phyloP scores from a whole-genome alignment of 2,888 invertebrate genomes.

The Lepeophtheirus nordmannii region DNA sequence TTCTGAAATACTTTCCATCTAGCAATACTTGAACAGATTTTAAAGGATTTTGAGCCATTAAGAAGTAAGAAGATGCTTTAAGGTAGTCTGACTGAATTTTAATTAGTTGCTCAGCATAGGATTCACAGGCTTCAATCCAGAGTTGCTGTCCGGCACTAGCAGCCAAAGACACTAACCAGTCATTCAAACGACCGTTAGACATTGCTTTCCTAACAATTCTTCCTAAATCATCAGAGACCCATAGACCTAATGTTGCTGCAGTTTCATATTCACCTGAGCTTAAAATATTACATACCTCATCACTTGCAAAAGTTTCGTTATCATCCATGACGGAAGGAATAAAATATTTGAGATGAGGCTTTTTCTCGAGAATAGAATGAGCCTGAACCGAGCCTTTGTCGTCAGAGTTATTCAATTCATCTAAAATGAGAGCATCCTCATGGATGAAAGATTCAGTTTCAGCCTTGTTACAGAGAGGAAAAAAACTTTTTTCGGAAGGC shows the following conservation, averaged over 20 bases:
- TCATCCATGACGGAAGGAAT: too few relatives aligned
- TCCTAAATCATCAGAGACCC: slow-evolving; percentile 40
- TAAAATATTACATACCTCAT: too few relatives aligned
- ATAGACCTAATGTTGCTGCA: too few relatives aligned
- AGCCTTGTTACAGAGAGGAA: not conserved
- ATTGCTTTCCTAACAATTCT: slow-evolving; percentile 37
- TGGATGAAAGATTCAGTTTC: too few relatives aligned
- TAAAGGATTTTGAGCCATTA: not conserved
- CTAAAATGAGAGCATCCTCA: too few relatives aligned
- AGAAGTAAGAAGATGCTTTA: not conserved
- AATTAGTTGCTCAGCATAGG: slow-evolving; percentile 16
- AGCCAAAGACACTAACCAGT: not conserved
- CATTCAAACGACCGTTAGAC: slow-evolving; percentile 6
- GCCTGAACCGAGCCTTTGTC: too few relatives aligned
- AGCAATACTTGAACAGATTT: slow-evolving; percentile 12
- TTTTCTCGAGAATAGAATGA: too few relatives aligned
- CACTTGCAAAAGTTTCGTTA: too few relatives aligned
- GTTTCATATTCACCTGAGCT: too few relatives aligned
- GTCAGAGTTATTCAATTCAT: too few relatives aligned
- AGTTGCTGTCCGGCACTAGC: not conserved
- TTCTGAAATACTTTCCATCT: not conserved
- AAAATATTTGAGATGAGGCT: too few relatives aligned
- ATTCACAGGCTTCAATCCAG: slow-evolving; percentile 3
- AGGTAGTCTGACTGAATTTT: not conserved
- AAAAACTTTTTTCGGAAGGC: not conserved